Evolutionary conservation across 2,888 invertebrate genomes (phyloP).

Genomic region (Epicampocera succincta): DNA sequence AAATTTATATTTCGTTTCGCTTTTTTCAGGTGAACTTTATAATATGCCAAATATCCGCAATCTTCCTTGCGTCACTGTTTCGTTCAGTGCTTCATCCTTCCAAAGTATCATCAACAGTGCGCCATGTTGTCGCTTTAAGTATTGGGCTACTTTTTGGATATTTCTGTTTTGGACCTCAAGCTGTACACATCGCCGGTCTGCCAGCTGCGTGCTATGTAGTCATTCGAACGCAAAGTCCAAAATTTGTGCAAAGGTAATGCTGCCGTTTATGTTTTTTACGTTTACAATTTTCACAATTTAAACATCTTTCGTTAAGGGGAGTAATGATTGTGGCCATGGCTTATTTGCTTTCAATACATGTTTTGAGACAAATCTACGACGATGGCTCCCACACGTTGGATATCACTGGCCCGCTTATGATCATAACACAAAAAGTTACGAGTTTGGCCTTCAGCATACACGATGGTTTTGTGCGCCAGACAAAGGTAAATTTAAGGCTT

Average conservation of each 20-base stretch:
- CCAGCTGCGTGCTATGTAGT: slow-evolving; percentile 90
- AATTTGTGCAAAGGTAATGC: slow-evolving; percentile 88
- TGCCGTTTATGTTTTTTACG: not conserved
- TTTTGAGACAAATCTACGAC: slow-evolving; percentile 93
- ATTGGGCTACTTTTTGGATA: slow-evolving; percentile 91
- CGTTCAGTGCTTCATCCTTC: slow-evolving; percentile 89
- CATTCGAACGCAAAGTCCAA: slow-evolving; percentile 88
- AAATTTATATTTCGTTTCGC: too few species aligned
- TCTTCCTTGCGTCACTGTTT: slow-evolving; percentile 90
- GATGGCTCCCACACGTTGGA: slow-evolving; percentile 94
- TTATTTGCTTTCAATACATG: slow-evolving; percentile 94
- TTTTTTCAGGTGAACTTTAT: slow-evolving; percentile 91
- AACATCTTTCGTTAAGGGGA: slow-evolving; percentile 83
- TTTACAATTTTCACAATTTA: not conserved
- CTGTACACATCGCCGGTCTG: slow-evolving; percentile 90
- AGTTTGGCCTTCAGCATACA: slow-evolving; percentile 95
- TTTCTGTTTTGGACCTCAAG: slow-evolving; percentile 95
- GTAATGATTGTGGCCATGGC: slow-evolving; percentile 91
- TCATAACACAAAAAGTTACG: slow-evolving; percentile 97
- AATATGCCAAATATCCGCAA: slow-evolving; percentile 90
- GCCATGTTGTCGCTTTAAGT: slow-evolving; percentile 90
- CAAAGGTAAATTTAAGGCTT: slow-evolving; percentile 81
- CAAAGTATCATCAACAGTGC: slow-evolving; percentile 85
- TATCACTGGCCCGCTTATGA: slow-evolving; percentile 98
- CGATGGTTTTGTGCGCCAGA: slow-evolving; percentile 88